Evolutionary conservation across 2,888 invertebrate genomes (phyloP).

Genomic region (Apodemia zela): DNA sequence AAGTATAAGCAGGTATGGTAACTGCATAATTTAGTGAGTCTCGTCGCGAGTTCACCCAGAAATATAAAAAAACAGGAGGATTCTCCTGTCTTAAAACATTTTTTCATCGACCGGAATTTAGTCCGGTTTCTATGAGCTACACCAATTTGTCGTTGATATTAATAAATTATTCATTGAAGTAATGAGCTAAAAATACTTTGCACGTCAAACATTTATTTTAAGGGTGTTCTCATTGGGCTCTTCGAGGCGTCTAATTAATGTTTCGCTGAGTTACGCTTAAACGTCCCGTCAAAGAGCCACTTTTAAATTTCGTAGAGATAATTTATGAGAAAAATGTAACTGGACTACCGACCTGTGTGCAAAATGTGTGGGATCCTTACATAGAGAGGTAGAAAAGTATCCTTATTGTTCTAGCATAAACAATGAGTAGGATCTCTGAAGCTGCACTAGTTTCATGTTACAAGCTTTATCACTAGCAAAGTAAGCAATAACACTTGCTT

Average conservation of each 20-base stretch:
- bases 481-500: no score
- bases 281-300: constrained; percentile 11
- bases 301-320: constrained; percentile 2
- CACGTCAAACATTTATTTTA: constrained; percentile 11
- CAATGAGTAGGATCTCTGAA: no score
- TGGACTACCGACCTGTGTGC: constrained; percentile 4
- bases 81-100: no score
- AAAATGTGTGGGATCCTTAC: not conserved
- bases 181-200: not conserved
- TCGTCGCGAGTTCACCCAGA: no score
- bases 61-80: no score
- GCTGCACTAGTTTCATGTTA: no score
- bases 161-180: not conserved
- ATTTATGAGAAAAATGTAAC: constrained; percentile 9
- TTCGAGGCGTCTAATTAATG: constrained; percentile 11
- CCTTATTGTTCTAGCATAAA: no score
- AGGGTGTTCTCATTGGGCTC: not conserved
- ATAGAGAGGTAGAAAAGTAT: not conserved
- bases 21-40: no score
- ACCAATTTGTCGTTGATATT: not conserved
- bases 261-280: constrained; percentile 13
- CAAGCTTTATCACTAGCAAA: no score
- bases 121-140: no score
- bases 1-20: no score
- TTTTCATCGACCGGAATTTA: no score